Percentiles rank a stretch among this genome's conserved stretches.
Conservation (phyloP, 2,113 vertebrate species). For the Atlantisia rogersi region DNA sequence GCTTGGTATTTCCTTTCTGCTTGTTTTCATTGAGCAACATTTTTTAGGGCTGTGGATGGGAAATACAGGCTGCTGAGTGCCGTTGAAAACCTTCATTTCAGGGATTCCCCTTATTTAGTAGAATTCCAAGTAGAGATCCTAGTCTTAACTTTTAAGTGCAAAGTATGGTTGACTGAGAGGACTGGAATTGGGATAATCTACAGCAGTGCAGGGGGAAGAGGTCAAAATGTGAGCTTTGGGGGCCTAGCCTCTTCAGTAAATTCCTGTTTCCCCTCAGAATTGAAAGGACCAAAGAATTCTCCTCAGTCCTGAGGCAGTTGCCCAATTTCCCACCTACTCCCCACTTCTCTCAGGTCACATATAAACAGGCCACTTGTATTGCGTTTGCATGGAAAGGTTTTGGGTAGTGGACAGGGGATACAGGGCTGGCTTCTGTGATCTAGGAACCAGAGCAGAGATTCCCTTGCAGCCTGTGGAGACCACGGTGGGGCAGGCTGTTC, state of each 20-base stretch:
- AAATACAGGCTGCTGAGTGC: not conserved
- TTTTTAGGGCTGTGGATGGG: fast-evolving
- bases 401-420: too few species aligned
- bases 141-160: not conserved
- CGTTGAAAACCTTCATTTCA: not conserved
- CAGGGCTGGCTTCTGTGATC: too few species aligned
- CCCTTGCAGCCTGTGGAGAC: too few species aligned
- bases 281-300: not conserved
- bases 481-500: too few species aligned
- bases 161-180: not conserved
- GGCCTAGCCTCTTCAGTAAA: not conserved
- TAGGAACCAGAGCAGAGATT: too few species aligned
- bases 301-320: not conserved
- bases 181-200: not conserved
- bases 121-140: not conserved
- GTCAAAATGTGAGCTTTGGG: not conserved
- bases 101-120: not conserved
- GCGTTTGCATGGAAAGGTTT: not conserved
- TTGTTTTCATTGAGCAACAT: not conserved
- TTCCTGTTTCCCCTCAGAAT: not conserved
- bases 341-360: not conserved
- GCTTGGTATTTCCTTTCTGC: not conserved
- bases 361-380: not conserved
- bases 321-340: not conserved
- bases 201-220: not conserved